A percentile compares a stretch with the other conserved stretches of the same genome.
phyloP scores from a whole-genome alignment of 2,888 invertebrate genomes.

The Poecilobothrus nobilitatus region DNA sequence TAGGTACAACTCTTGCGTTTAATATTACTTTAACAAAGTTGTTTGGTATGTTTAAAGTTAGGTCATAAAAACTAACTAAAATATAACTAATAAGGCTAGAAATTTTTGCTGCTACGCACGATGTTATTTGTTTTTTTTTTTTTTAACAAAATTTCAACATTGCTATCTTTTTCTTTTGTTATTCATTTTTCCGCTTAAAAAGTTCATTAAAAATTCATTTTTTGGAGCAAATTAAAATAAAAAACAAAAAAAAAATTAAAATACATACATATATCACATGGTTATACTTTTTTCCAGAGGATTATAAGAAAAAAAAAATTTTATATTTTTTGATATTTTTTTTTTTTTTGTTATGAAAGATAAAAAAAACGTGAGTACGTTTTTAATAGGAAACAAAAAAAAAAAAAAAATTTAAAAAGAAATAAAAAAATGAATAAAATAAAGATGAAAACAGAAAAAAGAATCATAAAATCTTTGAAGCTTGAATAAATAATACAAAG shows the following conservation, averaged over 20 bases:
- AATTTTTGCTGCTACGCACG: too few relatives aligned
- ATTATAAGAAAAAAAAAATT: neutral
- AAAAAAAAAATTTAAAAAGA: neutral
- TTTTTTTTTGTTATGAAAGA: neutral
- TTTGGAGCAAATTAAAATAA: neutral
- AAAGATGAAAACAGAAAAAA: neutral
- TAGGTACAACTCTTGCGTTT: too few relatives aligned
- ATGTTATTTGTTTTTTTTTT: too few relatives aligned
- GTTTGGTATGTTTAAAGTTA: too few relatives aligned
- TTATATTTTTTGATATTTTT: neutral
- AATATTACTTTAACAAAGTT: too few relatives aligned
- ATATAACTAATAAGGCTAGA: too few relatives aligned
- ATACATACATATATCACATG: neutral
- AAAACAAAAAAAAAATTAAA: neutral
- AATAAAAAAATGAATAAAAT: neutral
- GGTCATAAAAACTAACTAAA: too few relatives aligned
- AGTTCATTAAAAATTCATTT: slow-evolving; percentile 1
- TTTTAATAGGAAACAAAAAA: neutral
- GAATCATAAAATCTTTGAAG: neutral
- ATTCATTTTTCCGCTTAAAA: slow-evolving; percentile 1
- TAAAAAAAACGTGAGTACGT: slow-evolving; percentile 6
- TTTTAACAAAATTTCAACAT: too few relatives aligned
- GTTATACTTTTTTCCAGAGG: neutral
- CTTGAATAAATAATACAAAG: slow-evolving; percentile 1
- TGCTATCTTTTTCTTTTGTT: neutral